phyloP scores from a whole-genome alignment of 1,140 invertebrate species.

The Drosophila micromelanica region DNA sequence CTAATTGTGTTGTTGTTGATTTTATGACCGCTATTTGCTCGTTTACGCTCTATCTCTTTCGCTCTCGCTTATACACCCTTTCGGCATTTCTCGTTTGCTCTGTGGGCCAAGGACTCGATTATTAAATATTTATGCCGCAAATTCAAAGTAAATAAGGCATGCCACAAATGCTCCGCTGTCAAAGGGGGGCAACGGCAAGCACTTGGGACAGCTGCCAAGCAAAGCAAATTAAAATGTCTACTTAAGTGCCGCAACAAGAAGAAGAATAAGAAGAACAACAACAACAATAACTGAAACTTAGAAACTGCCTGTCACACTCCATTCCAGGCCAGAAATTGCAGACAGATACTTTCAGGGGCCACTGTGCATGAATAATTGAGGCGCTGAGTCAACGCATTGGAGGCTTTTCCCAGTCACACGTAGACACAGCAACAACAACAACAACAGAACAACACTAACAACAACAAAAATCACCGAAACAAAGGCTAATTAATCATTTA shows the following conservation, averaged over 20 bases:
- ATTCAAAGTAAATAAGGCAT: constrained; percentile 61
- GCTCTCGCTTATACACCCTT: neutral
- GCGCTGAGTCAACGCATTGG: constrained; percentile 67
- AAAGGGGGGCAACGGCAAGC: neutral
- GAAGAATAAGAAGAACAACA: neutral
- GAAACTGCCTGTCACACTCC: neutral
- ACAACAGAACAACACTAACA: neutral
- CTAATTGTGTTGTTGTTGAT: constrained; percentile 30
- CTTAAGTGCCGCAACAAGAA: constrained; percentile 19
- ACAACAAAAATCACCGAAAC: constrained; percentile 17
- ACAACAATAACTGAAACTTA: constrained; percentile 10
- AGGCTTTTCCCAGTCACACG: constrained; percentile 63
- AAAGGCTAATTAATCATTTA: constrained; percentile 71
- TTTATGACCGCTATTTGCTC: constrained; percentile 4
- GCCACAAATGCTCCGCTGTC: constrained; percentile 16
- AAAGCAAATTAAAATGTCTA: constrained; percentile 34
- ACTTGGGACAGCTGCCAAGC: constrained; percentile 41
- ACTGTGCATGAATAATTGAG: constrained; percentile 59
- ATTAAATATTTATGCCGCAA: constrained; percentile 69
- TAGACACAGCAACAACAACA: constrained; percentile 15
- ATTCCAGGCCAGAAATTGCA: constrained; percentile 17
- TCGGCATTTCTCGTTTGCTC: neutral
- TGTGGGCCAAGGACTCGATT: constrained; percentile 60
- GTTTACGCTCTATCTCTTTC: neutral
- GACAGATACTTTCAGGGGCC: constrained; percentile 17